Conservation (phyloP, 2,113 vertebrate species). For the Scopus umbretta region DNA sequence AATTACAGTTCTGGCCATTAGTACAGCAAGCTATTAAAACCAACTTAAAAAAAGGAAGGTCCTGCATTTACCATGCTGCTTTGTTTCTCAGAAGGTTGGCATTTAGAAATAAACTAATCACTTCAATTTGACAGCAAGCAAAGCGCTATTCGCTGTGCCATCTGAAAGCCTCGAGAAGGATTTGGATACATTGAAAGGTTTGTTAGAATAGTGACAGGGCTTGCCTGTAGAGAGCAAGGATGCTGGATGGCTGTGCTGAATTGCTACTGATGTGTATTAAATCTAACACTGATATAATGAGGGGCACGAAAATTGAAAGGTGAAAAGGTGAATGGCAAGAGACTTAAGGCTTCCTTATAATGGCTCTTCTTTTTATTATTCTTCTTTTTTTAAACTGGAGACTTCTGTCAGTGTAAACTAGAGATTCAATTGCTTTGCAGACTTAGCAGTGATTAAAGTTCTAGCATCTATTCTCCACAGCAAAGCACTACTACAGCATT, state of each 20-base stretch:
- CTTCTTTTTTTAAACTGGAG: not conserved
- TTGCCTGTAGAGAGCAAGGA: not conserved
- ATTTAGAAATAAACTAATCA: not conserved
- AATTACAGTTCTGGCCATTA: not conserved
- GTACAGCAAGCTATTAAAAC: not conserved
- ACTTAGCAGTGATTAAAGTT: not conserved
- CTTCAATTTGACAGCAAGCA: not conserved
- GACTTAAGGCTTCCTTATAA: not conserved
- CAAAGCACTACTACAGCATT: not conserved
- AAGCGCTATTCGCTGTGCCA: not conserved
- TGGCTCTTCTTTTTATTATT: not conserved
- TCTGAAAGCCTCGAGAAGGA: not conserved
- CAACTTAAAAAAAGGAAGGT: not conserved
- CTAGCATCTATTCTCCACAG: not conserved
- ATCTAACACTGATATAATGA: not conserved
- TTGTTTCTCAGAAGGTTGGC: not conserved
- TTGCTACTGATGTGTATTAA: not conserved
- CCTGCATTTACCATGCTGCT: not conserved
- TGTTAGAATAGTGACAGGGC: not conserved
- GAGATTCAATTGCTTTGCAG: not conserved
- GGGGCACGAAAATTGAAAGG: not conserved
- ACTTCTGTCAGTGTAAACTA: not conserved
- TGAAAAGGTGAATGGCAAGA: not conserved
- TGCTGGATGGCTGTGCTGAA: not conserved
- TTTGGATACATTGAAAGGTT: slow-evolving; percentile 2